These are phyloP conservation scores for Limosa lapponica DNA, from an alignment of 2,797 vertebrate species.

Conservation along the genomic window DNA sequence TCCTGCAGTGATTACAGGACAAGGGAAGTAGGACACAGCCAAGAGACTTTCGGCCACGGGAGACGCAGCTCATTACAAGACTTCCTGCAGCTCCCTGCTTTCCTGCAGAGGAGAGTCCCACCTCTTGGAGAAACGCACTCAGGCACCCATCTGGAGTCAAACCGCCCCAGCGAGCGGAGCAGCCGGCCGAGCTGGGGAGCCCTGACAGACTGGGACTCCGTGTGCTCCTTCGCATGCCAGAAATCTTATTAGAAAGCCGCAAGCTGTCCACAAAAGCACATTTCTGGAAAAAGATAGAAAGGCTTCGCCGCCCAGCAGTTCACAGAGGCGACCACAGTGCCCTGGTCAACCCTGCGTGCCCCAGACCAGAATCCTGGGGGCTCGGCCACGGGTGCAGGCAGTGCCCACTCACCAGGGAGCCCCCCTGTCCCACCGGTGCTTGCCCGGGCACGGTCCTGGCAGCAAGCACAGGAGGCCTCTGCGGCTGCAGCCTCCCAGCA, in stretches of 20 bases:
- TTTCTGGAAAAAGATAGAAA: neutral
- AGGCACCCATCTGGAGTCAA: neutral
- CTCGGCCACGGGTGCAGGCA: fast-evolving
- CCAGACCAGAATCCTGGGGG: fast-evolving
- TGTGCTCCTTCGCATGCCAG: neutral
- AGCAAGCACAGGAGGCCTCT: neutral
- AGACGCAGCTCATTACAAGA: neutral
- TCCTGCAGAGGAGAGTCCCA: neutral
- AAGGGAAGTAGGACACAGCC: neutral
- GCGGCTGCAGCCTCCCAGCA: conserved; percentile 4
- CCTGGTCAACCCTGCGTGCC: fast-evolving
- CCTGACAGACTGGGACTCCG: neutral
- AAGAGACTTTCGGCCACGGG: neutral
- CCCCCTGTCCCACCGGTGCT: fast-evolving
- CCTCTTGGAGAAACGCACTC: fast-evolving
- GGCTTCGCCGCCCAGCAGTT: fast-evolving
- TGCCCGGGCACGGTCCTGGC: fast-evolving
- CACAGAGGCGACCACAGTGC: fast-evolving
- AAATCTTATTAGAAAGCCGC: neutral
- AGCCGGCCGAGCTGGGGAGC: neutral
- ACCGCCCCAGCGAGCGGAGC: neutral
- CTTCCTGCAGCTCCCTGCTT: fast-evolving
- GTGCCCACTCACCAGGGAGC: fast-evolving
- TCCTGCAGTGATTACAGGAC: neutral
- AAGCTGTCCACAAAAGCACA: neutral